Evolutionary conservation across 2,797 vertebrate genomes (phyloP).

Genomic region (Eupleurogrammus muticus): DNA sequence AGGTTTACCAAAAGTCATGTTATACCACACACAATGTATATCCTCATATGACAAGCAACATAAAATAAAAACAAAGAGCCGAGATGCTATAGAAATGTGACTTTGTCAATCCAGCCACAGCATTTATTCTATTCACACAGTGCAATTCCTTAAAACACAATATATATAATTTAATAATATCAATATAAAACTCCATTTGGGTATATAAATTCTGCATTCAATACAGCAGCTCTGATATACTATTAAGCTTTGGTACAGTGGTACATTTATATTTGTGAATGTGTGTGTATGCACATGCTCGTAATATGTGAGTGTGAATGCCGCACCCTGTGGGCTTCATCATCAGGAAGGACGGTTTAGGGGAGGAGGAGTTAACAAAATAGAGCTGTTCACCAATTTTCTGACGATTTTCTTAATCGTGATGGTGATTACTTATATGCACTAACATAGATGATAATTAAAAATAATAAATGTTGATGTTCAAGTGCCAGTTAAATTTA

Average conservation of each 20-base stretch:
- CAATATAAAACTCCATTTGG: slow-evolving; percentile 92
- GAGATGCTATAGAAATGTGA: slow-evolving; percentile 87
- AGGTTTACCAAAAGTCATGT: slow-evolving; percentile 4
- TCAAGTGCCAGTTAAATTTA: too few species aligned
- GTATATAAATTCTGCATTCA: slow-evolving; percentile 96
- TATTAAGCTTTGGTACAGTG: slow-evolving; percentile 93
- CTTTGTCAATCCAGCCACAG: slow-evolving; percentile 89
- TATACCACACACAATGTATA: neutral
- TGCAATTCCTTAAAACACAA: slow-evolving; percentile 90
- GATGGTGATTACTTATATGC: too few species aligned
- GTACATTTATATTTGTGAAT: slow-evolving; percentile 68
- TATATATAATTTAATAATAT: slow-evolving; percentile 86
- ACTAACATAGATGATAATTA: too few species aligned
- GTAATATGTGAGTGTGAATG: slow-evolving; percentile 36
- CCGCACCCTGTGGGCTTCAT: slow-evolving; percentile 39
- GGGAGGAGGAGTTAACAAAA: slow-evolving; percentile 2
- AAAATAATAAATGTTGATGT: too few species aligned
- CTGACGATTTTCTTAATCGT: too few species aligned
- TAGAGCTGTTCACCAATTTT: too few species aligned
- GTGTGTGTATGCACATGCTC: slow-evolving; percentile 32
- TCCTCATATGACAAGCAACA: too few species aligned
- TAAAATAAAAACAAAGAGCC: slow-evolving; percentile 47
- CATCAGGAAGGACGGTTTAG: slow-evolving; percentile 34
- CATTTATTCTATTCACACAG: slow-evolving; percentile 95
- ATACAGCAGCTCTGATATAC: slow-evolving; percentile 87